These are phyloP conservation scores for Hexactinellida sp. DNA, from an alignment of 37 sponge, comb jelly and placozoan genomes.

Conservation along the genomic window DNA sequence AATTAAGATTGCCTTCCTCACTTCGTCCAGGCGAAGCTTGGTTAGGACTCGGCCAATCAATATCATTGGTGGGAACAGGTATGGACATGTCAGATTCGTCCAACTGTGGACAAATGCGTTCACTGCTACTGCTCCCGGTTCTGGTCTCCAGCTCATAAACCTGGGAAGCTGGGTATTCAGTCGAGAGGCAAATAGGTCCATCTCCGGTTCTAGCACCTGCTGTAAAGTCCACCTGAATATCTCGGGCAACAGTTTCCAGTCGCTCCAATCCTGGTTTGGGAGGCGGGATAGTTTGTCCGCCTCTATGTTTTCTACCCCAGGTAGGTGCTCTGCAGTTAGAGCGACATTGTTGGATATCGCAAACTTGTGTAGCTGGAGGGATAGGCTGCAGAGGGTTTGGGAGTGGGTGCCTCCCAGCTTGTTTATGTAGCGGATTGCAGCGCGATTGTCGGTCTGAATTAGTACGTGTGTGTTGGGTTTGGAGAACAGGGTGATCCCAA, in stretches of 20 bases:
- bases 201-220: too few relatives aligned
- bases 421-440: constrained; percentile 32
- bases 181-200: constrained; percentile 21
- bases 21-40: neutral
- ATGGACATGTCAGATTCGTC: too few relatives aligned
- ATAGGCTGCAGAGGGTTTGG: neutral
- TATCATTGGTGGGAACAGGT: too few relatives aligned
- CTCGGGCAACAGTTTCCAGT: constrained; percentile 25
- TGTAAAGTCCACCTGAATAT: constrained; percentile 19
- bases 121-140: too few relatives aligned
- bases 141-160: constrained; percentile 26
- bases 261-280: constrained; percentile 1
- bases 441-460: constrained; percentile 21
- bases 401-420: constrained; percentile 30
- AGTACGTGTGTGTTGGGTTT: neutral
- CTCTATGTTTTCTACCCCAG: too few relatives aligned
- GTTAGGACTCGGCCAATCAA: too few relatives aligned
- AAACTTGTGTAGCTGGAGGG: constrained; percentile 21
- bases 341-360: too few relatives aligned
- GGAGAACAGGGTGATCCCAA: constrained; percentile 32
- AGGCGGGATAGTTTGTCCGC: constrained; percentile 1
- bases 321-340: too few relatives aligned
- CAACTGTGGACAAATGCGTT: too few relatives aligned
- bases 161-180: constrained; percentile 18
- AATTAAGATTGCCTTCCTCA: constrained; percentile 18